Conservation (phyloP, 1,140 invertebrate species). For the Drosophila cardini region DNA sequence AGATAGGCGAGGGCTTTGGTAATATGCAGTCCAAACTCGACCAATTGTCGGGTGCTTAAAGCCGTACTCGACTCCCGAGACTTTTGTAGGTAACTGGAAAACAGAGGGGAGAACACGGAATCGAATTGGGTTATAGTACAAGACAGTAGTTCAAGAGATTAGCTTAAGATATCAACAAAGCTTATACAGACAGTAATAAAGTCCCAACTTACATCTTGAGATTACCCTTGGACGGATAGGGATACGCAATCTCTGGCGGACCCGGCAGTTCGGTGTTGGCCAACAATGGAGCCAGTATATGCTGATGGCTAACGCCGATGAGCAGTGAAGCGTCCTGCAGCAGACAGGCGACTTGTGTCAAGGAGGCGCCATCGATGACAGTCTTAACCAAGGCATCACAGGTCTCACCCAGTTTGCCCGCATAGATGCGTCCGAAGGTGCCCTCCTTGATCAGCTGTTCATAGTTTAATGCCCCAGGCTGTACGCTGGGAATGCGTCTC, state of each 20-base stretch:
- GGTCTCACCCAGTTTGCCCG: conserved; percentile 89
- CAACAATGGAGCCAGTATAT: conserved; percentile 92
- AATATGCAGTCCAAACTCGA: conserved; percentile 95
- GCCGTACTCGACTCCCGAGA: conserved; percentile 87
- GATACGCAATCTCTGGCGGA: conserved; percentile 92
- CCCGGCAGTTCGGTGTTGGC: conserved; percentile 91
- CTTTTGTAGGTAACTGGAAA: conserved; percentile 87
- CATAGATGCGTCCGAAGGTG: conserved; percentile 92
- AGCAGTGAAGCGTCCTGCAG: conserved; percentile 94
- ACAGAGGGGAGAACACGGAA: too few species aligned
- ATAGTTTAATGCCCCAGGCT: conserved; percentile 88
- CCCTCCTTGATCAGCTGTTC: conserved; percentile 90
- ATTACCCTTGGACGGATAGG: conserved; percentile 92
- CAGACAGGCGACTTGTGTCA: conserved; percentile 92
- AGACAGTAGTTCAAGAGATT: not conserved
- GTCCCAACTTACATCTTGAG: conserved; percentile 93
- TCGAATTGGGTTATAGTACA: too few species aligned
- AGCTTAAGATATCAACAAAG: not conserved
- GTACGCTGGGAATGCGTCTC: conserved; percentile 87
- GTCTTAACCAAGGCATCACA: conserved; percentile 94
- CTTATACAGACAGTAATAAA: not conserved
- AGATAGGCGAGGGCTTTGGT: conserved; percentile 94
- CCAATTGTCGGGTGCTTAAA: conserved; percentile 92
- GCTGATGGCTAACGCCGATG: conserved; percentile 92
- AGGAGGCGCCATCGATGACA: conserved; percentile 92